These are phyloP conservation scores for Scatophagus argus DNA, from an alignment of 2,113 vertebrate genomes.

Conservation along the genomic window DNA sequence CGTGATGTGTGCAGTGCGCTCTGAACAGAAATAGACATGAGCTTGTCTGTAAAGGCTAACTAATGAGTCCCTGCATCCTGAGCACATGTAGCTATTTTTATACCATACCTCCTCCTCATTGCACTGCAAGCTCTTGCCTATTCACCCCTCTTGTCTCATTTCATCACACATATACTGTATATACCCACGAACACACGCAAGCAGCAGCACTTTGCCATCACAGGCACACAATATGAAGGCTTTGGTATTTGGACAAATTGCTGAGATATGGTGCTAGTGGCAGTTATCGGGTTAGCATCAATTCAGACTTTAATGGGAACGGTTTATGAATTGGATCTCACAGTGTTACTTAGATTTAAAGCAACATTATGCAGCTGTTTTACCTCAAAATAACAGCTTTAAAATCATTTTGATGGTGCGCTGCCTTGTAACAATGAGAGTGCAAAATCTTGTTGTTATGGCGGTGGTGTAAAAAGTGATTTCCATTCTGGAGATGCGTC, in stretches of 20 bases:
- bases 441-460: too few species aligned
- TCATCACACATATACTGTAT: conserved; percentile 20
- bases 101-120: conserved; percentile 44
- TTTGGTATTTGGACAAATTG: conserved; percentile 3
- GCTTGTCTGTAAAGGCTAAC: conserved; percentile 67
- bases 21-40: conserved; percentile 70
- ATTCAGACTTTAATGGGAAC: not conserved
- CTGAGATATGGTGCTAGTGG: not conserved
- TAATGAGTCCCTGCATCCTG: conserved; percentile 75
- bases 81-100: conserved; percentile 76
- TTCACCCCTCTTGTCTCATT: conserved; percentile 47
- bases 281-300: not conserved
- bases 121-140: conserved; percentile 41
- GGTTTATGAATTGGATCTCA: not conserved
- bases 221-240: conserved; percentile 1
- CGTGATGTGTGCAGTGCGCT: conserved; percentile 28
- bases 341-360: not conserved
- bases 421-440: too few species aligned
- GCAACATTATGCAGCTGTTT: too few species aligned
- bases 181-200: not conserved
- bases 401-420: too few species aligned
- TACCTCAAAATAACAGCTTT: too few species aligned
- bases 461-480: too few species aligned
- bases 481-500: too few species aligned
- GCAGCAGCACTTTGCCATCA: conserved; percentile 33